Evolutionary conservation across 2,113 vertebrate genomes (phyloP), one percentile per base, ranked within the genome.

Genomic region (Climacteris rufus): DNA sequence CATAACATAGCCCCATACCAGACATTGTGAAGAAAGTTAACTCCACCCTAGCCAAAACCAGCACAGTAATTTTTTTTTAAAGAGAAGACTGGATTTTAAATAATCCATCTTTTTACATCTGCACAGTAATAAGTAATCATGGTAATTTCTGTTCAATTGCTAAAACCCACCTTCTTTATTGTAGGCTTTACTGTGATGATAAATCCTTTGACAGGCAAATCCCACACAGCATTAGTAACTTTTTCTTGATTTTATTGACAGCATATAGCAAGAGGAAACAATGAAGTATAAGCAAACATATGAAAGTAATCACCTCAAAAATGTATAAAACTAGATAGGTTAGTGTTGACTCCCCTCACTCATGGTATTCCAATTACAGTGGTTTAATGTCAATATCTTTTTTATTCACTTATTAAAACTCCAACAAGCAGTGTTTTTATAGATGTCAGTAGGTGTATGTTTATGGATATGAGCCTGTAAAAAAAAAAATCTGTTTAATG

Each of bases 401-500:
- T 45, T 37, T 77, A 56, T 90, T 91, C 33, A 47, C 33, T 83
- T 89, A 80, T 70, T 90, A 60, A 83, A 95, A 63, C 63, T 91
- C 17, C 22, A 90, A 15, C 13, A 90, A 33, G 23, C 30, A 37
- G 39, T 83, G 13, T 54, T 90, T 94, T 92, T 81, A 81, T 74
- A 80, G 61, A 83, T 86, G 56, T 44, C 76, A 90, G 91, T 93
- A 94, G 59, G 35, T 96, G 56, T 93, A 47, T 90, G 44, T 85
- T 85, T 90, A 85, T 65, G 68, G 24, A 8, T 72, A 72, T 20
- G 4, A 94, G 78, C 20, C 47, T 91, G 54, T 90, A 54, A 90
- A 68, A 91, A 95, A 91, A 95, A 88, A 87, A 50, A 70, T 68
- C 56, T 91, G 59, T 80, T 81, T 86, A 63, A 90, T 85, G 17